Conservation (phyloP, 2,113 vertebrate genomes). For the Pollachius pollachius region DNA sequence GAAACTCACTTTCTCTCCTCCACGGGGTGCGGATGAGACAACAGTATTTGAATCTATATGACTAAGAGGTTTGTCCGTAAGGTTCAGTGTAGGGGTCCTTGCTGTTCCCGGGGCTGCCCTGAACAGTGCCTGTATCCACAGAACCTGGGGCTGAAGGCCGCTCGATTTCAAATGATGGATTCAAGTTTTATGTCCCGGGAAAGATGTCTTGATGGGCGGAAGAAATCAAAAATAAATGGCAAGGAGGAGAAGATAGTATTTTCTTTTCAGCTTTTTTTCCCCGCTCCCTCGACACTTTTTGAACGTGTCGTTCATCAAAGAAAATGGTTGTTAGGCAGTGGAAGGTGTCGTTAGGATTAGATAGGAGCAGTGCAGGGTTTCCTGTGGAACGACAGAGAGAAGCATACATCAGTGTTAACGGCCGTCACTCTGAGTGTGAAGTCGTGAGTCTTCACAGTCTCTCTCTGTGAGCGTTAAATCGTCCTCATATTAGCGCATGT, state of each 20-base stretch:
- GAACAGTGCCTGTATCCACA: constrained; percentile 29
- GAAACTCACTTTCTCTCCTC: too few species aligned
- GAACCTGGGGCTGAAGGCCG: constrained; percentile 49
- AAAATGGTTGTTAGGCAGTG: constrained; percentile 32
- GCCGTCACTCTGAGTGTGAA: not conserved
- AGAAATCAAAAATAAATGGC: constrained; percentile 18
- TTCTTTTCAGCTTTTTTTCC: not conserved
- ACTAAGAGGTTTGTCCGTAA: too few species aligned
- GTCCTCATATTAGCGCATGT: too few species aligned
- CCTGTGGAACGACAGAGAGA: constrained; percentile 5
- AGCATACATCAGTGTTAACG: constrained; percentile 1
- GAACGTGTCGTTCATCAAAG: constrained; percentile 33
- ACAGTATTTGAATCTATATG: too few species aligned
- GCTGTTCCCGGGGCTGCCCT: constrained; percentile 28
- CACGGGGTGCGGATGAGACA: too few species aligned
- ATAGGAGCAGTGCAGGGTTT: constrained; percentile 25
- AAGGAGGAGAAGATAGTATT: constrained; percentile 24
- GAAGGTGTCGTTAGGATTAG: constrained; percentile 27
- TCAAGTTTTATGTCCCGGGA: constrained; percentile 57
- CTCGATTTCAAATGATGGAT: constrained; percentile 49
- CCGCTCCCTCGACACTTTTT: not conserved
- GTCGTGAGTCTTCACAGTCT: not conserved
- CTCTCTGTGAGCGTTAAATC: too few species aligned
- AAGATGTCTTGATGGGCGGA: constrained; percentile 34
- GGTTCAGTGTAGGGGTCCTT: constrained; percentile 2